phyloP scores from a whole-genome alignment of 2,113 vertebrate genomes.

The Sinocyclocheilus rhinocerous region DNA sequence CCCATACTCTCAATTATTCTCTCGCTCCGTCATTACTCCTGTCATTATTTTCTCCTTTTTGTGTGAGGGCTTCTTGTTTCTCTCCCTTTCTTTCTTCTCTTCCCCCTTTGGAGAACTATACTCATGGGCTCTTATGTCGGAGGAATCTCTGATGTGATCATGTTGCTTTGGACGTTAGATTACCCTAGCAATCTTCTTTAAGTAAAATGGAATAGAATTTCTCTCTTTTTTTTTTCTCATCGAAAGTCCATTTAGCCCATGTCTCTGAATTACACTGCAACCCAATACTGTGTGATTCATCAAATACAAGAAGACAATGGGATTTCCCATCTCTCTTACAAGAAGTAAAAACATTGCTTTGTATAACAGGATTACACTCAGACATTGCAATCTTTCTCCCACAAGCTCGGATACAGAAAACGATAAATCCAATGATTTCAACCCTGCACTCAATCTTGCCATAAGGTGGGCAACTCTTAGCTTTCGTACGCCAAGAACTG shows the following conservation, averaged over 20 bases:
- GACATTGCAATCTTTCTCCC: constrained; percentile 53
- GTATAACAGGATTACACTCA: constrained; percentile 54
- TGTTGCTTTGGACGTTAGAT: constrained; percentile 68
- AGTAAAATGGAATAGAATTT: constrained; percentile 57
- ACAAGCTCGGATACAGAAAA: constrained; percentile 53
- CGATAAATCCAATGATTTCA: constrained; percentile 47
- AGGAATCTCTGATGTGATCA: constrained; percentile 71
- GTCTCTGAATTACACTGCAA: constrained; percentile 55
- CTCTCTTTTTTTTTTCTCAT: constrained; percentile 17
- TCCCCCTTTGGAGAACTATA: constrained; percentile 69
- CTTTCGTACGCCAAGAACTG: constrained; percentile 50
- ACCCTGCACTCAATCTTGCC: constrained; percentile 50
- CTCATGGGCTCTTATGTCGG: constrained; percentile 54
- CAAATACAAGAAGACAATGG: constrained; percentile 57
- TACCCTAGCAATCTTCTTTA: constrained; percentile 59
- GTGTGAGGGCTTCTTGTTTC: constrained; percentile 73
- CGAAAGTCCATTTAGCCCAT: constrained; percentile 56
- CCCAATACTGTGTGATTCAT: constrained; percentile 56
- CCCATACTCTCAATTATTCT: constrained; percentile 53
- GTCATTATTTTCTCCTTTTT: constrained; percentile 80
- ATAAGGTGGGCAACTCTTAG: constrained; percentile 47
- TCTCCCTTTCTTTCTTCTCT: constrained; percentile 56
- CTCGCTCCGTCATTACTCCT: constrained; percentile 75
- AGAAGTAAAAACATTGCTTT: constrained; percentile 59
- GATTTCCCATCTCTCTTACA: constrained; percentile 56